Base-by-base conservation (phyloP, 2,113 vertebrate genomes). In the Sapayoa aenigma region DNA sequence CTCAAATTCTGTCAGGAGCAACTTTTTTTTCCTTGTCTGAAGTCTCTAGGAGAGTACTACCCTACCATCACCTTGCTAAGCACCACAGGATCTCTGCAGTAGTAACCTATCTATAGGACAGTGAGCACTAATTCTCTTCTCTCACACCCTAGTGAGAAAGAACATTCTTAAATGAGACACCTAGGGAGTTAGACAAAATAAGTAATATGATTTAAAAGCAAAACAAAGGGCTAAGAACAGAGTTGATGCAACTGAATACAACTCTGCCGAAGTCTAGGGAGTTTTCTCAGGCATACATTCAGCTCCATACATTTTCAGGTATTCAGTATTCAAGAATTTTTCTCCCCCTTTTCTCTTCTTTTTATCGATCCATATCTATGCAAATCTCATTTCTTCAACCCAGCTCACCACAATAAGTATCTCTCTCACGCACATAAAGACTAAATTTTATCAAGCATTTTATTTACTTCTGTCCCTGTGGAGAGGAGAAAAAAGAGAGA, bases 361-460 rank as follows among this genome's bases (percentile, higher is more conserved):
- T 96, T 96, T 95, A 94, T 91, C 95, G 84, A 87, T 94, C 83
- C 55, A 66, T 93, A 95, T 96, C 94, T 95, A 96, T 95, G 93
- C 90, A 93, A 89, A 97, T 96, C 90, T 96, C 56, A 95, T 97
- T 97, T 97, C 85, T 95, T 92, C 94, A 97, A 75, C 72, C 66
- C 73, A 92, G 85, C 85, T 97, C 91, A 82, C 93, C 80, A 96
- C 85, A 95, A 92, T 95, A 95, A 96, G 80, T 85, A 95, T 72
- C 80, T 89, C 77, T 86, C 85, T 91, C 89, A 42, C 27, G 85
- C 62, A 93, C 71, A 94, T 95, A 97, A 96, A 95, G 58, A 65
- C 68, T 87, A 96, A 96, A 95, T 97, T 94, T 95, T 96, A 96
- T 94, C 95, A 94, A 97, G 94, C 90, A 96, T 94, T 97, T 95